Base-by-base conservation (phyloP, 1,140 invertebrate species). In the Sipha flava region DNA sequence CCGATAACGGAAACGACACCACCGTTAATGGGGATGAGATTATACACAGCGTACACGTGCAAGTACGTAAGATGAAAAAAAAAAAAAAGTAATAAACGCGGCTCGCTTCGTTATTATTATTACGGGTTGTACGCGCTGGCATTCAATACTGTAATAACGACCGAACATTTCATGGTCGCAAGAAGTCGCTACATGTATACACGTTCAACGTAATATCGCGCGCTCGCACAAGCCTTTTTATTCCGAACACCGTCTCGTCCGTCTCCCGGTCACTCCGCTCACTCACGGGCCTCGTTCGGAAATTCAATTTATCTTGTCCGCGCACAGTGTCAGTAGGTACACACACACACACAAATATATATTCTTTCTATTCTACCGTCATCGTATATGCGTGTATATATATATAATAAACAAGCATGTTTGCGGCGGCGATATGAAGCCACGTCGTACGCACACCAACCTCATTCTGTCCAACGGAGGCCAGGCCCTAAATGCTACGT, bases 381-480 rank as follows among this genome's bases (percentile, higher is more conserved):
- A 37, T 45, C 64, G 40, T 68, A 43, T 43, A 40, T 10, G 3
- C 9, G 37, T 9, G 10, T 26, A 68, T 18, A 5, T 34, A 52
- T 16, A 31, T 29, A 62, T 62, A n/a, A 29, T 59, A 57, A 29
- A 29, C 2, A 57, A 12, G 29, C 16, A 21, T 37, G 16, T n/a
- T 37, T 7, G 23, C 54, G 54, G 21, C 54, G 54, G 21, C 54
- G 31, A n/a, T 62, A 3, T 14, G 64, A 14, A 34, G n/a, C 14
- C n/a, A 43, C 21, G n/a, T n/a, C n/a, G n/a, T n/a, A 47, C 26
- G 31, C 31, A 40, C 31, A 54, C 49, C 72, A 77, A 77, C 52
- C 73, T 77, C 52, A 77, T 77, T 77, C 73, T 77, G 73, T 77
- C 73, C 52, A 43, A 77, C 73, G 31, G 73, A 77, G 73, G 21